These are phyloP conservation scores for Proisotoma minuta DNA, from an alignment of 2,888 invertebrate genomes.

Conservation along the genomic window DNA sequence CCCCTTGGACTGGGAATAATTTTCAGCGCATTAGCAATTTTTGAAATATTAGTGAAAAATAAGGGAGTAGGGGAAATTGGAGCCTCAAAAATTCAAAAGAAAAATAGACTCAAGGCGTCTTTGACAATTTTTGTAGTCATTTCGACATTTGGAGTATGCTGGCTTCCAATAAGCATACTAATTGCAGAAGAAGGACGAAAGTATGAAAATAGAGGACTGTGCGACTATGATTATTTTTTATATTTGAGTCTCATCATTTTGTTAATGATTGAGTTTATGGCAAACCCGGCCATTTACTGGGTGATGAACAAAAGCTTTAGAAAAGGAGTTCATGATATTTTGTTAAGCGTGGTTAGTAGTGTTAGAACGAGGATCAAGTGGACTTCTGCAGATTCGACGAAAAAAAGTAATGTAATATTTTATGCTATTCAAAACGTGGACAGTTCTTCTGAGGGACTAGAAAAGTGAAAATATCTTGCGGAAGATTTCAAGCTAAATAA, in stretches of 20 bases:
- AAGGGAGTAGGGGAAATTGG: not conserved
- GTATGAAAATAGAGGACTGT: not conserved
- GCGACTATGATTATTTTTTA: not conserved
- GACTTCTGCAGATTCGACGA: no score
- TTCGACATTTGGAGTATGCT: not conserved
- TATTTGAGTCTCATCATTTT: not conserved
- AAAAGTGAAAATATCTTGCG: no score
- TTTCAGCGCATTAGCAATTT: not conserved
- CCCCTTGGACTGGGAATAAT: not conserved
- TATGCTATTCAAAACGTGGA: no score
- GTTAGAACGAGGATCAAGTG: no score
- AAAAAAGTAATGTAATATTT: no score
- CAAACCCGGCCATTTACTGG: not conserved
- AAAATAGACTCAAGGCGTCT: not conserved
- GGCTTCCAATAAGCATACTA: not conserved
- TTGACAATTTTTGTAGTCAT: constrained; percentile 3
- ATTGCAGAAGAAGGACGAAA: not conserved
- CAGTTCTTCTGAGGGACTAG: no score
- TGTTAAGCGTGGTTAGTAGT: no score
- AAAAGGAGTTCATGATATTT: no score
- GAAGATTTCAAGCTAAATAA: no score
- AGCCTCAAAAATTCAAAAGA: not conserved
- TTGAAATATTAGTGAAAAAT: no score
- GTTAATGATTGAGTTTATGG: not conserved
- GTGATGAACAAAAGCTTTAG: not conserved